Percentiles rank a stretch among this genome's conserved stretches.
Evolutionary conservation across 2,888 invertebrate species (phyloP).

Genomic region (Yponomeuta evonymella): DNA sequence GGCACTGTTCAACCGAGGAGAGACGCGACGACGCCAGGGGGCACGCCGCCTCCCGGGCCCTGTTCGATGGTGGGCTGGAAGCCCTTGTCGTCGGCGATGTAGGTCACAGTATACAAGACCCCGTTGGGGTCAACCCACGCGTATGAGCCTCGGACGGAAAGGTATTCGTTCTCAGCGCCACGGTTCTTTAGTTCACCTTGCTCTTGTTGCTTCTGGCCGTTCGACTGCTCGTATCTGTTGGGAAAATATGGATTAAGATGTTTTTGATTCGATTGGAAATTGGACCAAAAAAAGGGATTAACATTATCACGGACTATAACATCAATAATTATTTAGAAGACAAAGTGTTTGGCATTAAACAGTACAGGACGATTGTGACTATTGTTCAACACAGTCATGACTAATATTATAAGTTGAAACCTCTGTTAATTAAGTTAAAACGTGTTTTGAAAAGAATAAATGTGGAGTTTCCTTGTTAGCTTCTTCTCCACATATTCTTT

Average conservation of each 20-base stretch:
- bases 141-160: slow-evolving; percentile 68
- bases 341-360: too few relatives aligned
- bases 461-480: too few relatives aligned
- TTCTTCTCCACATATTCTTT: too few relatives aligned
- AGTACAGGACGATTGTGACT: too few relatives aligned
- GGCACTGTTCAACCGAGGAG: slow-evolving; percentile 41
- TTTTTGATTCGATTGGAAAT: too few relatives aligned
- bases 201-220: slow-evolving; percentile 67
- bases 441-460: too few relatives aligned
- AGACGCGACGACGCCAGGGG: slow-evolving; percentile 47
- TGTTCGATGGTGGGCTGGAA: slow-evolving; percentile 65
- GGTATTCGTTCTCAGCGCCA: slow-evolving; percentile 69
- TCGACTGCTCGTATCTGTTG: slow-evolving; percentile 67
- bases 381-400: too few relatives aligned
- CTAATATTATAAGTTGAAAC: too few relatives aligned
- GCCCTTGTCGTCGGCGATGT: slow-evolving; percentile 75
- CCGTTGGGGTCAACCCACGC: slow-evolving; percentile 68
- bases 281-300: too few relatives aligned
- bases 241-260: not conserved
- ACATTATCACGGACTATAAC: too few relatives aligned
- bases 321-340: too few relatives aligned
- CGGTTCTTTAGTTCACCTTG: slow-evolving; percentile 67
- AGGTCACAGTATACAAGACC: slow-evolving; percentile 63
- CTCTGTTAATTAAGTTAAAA: too few relatives aligned
- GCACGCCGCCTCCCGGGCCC: slow-evolving; percentile 43